Evolutionary conservation across 1,140 invertebrate genomes (phyloP), one percentile per base, ranked within the genome.

Genomic region (Anadara kagoshimensis): DNA sequence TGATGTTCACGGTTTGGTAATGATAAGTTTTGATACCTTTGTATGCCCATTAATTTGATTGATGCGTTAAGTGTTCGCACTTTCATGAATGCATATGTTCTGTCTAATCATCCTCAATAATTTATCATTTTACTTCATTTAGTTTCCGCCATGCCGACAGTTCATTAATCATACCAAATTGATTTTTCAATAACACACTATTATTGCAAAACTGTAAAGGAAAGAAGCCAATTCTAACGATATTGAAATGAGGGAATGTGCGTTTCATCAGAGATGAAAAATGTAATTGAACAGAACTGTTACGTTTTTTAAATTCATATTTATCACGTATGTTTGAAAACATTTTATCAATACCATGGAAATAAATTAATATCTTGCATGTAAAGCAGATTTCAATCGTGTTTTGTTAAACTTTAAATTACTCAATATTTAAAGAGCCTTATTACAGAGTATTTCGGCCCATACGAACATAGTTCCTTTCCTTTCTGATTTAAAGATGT

Each of bases 121-220:
- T 75, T 75, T 75, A 75, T 75, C 73, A 75, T 75, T 75, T 75
- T 41, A 68, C 73, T 75, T 75, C 73, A 75, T 75, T 36, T 75
- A 75, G 73, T 75, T 75, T 75, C 73, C 73, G 73, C 70, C 62
- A 64, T 63, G 58, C 66, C 57, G 73, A 69, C 73, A 70, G 61
- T 70, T 69, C 73, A 75, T 75, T 69, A 70, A 75, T 75, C 73
- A 75, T 49, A 45, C 54, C 53, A 54, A 51, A 75, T 75, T 75
- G 73, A 75, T 75, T 75, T 75, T 75, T 75, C 70, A 73, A 73
- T 73, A 73, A 73, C 64, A 62, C 63, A 73, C 63, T 56, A 53
- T 36, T 36, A 36, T 36, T 44, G 57, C 57, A 66, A 73, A 73
- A 67, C 57, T 64, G 62, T 57, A 54, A 45, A 29, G 51, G 69